Evolutionary conservation across 2,797 vertebrate species (phyloP).

Genomic region (Setipinna tenuifilis): DNA sequence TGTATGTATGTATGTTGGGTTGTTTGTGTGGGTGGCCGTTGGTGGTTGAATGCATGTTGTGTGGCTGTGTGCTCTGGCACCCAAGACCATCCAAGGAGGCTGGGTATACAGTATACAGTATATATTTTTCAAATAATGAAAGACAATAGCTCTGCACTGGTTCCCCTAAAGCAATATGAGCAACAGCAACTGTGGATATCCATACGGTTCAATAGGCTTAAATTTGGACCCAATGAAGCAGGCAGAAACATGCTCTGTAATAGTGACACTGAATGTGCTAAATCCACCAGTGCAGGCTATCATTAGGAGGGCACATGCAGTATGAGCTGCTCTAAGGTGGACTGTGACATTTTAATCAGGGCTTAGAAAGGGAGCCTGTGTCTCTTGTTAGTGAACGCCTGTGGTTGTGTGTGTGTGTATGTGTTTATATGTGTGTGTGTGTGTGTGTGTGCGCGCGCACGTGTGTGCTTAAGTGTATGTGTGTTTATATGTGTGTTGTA

Average conservation of each 20-base stretch:
- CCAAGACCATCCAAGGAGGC: background rate
- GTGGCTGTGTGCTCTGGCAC: background rate
- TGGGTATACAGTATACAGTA: background rate
- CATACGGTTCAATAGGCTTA: too few species aligned
- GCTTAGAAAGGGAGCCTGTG: slow-evolving; percentile 52
- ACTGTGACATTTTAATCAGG: slow-evolving; percentile 76
- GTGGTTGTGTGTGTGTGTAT: slow-evolving; percentile 57
- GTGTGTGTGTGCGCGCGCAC: too few species aligned
- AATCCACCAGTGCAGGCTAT: too few species aligned
- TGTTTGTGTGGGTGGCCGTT: too few species aligned
- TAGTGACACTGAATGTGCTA: too few species aligned
- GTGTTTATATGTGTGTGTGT: too few species aligned
- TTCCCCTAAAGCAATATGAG: background rate
- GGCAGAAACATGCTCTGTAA: too few species aligned
- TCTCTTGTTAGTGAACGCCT: slow-evolving; percentile 67
- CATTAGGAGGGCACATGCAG: slow-evolving; percentile 36
- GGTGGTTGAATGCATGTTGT: too few species aligned
- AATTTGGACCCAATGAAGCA: too few species aligned
- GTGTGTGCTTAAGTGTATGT: too few species aligned
- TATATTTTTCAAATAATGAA: background rate
- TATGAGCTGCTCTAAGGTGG: slow-evolving; percentile 70
- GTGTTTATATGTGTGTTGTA: too few species aligned
- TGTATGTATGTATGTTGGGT: background rate
- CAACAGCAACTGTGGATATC: too few species aligned
- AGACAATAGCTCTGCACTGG: background rate